Percentiles rank a stretch among this genome's conserved stretches.
These are phyloP conservation scores for Spea multiplicata DNA, from an alignment of 2,113 vertebrate species.

Conservation along the genomic window DNA sequence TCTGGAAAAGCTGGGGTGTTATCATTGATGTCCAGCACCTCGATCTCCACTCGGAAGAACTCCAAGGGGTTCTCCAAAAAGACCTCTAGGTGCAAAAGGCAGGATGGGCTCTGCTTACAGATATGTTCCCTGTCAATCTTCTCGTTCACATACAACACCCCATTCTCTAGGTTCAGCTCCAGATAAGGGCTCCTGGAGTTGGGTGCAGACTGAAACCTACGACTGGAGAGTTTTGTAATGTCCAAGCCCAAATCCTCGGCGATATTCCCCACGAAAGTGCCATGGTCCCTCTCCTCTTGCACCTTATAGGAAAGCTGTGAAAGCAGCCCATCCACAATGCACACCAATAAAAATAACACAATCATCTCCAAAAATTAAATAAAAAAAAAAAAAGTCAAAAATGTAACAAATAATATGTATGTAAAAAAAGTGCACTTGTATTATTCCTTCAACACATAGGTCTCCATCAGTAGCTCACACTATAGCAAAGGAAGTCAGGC, in stretches of 20 bases:
- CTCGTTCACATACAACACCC: conserved; percentile 87
- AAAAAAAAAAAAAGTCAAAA: not conserved
- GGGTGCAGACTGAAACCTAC: conserved; percentile 90
- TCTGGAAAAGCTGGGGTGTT: conserved; percentile 92
- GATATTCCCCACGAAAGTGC: conserved; percentile 96
- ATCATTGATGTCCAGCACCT: conserved; percentile 96
- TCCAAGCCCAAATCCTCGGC: conserved; percentile 97
- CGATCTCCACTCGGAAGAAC: conserved; percentile 93
- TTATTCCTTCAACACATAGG: conserved; percentile 17
- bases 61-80: conserved; percentile 95
- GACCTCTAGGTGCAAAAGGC: conserved; percentile 93
- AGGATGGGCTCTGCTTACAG: conserved; percentile 89
- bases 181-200: conserved; percentile 89
- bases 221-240: conserved; percentile 93
- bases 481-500: not conserved
- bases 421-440: conserved; percentile 32
- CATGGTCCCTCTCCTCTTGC: conserved; percentile 93
- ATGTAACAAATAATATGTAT: too few relatives aligned
- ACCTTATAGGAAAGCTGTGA: conserved; percentile 95
- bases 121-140: conserved; percentile 94
- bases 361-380: conserved; percentile 79
- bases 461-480: not conserved
- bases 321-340: conserved; percentile 78
- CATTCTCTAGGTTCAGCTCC: conserved; percentile 93
- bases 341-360: conserved; percentile 78